Evolutionary conservation across 2,888 invertebrate genomes (phyloP), one percentile per base, ranked within the genome.

Genomic region (Copidosoma aretas): DNA sequence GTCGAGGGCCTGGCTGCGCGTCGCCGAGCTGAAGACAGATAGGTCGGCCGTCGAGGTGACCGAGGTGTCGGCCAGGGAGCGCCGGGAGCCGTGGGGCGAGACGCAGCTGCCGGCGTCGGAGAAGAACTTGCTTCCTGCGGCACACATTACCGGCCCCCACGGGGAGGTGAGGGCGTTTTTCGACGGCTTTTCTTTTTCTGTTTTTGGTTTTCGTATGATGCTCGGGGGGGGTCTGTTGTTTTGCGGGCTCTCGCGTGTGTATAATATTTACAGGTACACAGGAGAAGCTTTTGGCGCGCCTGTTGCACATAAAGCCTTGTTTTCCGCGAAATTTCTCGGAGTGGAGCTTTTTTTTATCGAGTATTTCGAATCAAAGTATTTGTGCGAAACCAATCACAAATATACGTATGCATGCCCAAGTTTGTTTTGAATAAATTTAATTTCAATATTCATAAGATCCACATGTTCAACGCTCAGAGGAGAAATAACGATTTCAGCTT

Each of bases 31-130:
- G 84, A 93, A 91, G 73, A 93, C 91, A 76, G 92, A 92, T 69
- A 93, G 86, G 82, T 93, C 93, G 0, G 93, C 93, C 0, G 93
- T 93, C 61, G 93, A 93, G 41, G 93, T 93, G 63, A 93, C 91
- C 77, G 92, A 92, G 24, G 93, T 93, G 81, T 93, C 93, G 21
- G 93, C 93, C 70, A 93, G 86, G 61, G 93, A 93, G 64, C 92
- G 89, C 66, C 92, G 87, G 21, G 93, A 93, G 32, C 93, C 91
- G 70, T 88, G 87, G 70, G 87, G 87, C 41, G 92, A 92, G 8
- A 46, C 43, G 76, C 89, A 89, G 59, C 65, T 52, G 59, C 68
- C 61, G 22, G 90, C 90, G 80, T 93, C 93, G 72, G 89, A 88
- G 60, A 88, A 89, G 81, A 88, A 88, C 83, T 89, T 89, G 76